These are phyloP conservation scores for Pilophorus perplexus DNA, from an alignment of 2,888 invertebrate species.

Conservation along the genomic window DNA sequence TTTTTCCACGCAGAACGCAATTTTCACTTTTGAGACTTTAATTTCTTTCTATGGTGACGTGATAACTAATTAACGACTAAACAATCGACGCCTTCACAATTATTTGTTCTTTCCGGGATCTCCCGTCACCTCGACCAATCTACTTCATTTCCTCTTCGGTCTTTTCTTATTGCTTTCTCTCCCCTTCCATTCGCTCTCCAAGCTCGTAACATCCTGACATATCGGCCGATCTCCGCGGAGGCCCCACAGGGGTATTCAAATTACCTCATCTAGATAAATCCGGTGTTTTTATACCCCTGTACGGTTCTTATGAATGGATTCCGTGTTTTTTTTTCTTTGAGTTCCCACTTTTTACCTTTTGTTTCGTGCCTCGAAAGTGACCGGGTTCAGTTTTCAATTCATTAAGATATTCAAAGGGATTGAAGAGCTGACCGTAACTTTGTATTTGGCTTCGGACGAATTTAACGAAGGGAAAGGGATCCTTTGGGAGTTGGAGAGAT, in stretches of 20 bases:
- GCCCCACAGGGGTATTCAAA: constrained; percentile 26
- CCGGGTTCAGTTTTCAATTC: constrained; percentile 28
- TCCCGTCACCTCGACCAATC: no score
- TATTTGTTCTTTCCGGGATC: no score
- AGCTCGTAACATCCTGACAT: neutral
- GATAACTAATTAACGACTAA: no score
- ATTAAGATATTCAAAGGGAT: constrained; percentile 26
- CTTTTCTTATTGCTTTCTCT: neutral
- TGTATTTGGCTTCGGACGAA: no score
- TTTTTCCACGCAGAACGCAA: no score
- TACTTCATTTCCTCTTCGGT: neutral
- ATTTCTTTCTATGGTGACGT: no score
- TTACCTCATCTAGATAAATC: constrained; percentile 32
- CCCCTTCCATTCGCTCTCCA: neutral
- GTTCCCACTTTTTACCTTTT: constrained; percentile 1
- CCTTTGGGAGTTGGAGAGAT: no score
- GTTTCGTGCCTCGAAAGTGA: constrained; percentile 5
- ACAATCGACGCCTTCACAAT: no score
- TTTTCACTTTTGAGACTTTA: no score
- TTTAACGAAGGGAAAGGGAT: no score
- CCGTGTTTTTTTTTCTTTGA: constrained; percentile 4
- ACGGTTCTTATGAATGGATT: constrained; percentile 26
- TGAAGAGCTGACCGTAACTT: constrained; percentile 5
- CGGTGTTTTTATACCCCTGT: constrained; percentile 19
- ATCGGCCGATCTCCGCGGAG: constrained; percentile 8